Evolutionary conservation across 2,888 invertebrate species (phyloP).

Genomic region (Helobdella robusta): DNA sequence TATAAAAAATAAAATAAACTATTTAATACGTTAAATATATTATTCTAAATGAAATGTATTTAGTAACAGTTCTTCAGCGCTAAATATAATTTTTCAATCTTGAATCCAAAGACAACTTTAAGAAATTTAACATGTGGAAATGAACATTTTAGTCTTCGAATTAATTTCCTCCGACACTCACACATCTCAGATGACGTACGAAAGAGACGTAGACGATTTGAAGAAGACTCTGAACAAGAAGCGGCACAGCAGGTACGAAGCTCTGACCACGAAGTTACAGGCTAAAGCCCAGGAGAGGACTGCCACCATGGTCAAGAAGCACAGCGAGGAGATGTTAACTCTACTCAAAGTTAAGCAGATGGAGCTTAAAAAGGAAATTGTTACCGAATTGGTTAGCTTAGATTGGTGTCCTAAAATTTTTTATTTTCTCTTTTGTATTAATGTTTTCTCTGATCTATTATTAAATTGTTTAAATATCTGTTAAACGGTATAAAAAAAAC

Average conservation of each 20-base stretch:
- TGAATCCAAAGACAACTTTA: too few relatives aligned
- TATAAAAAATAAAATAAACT: too few relatives aligned
- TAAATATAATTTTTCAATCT: too few relatives aligned
- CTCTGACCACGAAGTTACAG: constrained; percentile 33
- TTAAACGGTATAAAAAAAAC: background rate
- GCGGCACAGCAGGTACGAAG: constrained; percentile 73
- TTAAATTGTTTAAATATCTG: too few relatives aligned
- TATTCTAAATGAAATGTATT: too few relatives aligned
- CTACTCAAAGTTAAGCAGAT: constrained; percentile 84
- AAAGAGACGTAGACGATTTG: constrained; percentile 80
- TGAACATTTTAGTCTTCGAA: too few relatives aligned
- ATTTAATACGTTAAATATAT: too few relatives aligned
- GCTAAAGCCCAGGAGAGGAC: constrained; percentile 64
- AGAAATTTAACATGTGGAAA: too few relatives aligned
- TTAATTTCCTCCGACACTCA: too few relatives aligned
- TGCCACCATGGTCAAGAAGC: constrained; percentile 87
- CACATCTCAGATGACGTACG: constrained; percentile 60
- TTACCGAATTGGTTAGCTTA: constrained; percentile 37
- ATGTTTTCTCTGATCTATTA: too few relatives aligned
- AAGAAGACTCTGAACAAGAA: constrained; percentile 85
- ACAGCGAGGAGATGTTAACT: constrained; percentile 94
- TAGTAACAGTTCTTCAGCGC: too few relatives aligned
- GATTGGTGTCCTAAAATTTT: background rate
- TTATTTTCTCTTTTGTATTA: too few relatives aligned
- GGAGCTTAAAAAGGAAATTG: constrained; percentile 53